Evolutionary conservation across 2,888 invertebrate species (phyloP).

Genomic region (Aphodius granarius): DNA sequence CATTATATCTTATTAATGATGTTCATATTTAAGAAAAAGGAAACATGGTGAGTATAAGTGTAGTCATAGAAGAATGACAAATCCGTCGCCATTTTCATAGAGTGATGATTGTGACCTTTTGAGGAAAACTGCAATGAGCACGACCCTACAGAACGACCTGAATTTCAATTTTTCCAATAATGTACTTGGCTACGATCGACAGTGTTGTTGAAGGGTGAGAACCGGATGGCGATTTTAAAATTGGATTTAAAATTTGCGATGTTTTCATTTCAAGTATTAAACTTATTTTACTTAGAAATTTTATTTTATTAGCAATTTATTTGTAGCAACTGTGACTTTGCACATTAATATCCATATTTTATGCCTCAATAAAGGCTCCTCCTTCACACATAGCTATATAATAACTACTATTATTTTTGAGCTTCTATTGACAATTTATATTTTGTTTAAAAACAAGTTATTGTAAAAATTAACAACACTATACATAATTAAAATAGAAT

Average conservation of each 20-base stretch:
- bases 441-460: too few species aligned
- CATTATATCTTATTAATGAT: too few species aligned
- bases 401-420: background rate
- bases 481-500: too few species aligned
- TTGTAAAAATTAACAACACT: too few species aligned
- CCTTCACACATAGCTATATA: too few species aligned
- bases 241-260: background rate
- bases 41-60: too few species aligned
- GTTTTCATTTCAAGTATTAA: background rate
- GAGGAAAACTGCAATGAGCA: background rate
- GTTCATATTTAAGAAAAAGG: too few species aligned
- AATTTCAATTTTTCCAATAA: background rate
- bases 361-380: too few species aligned
- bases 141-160: background rate
- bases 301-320: background rate
- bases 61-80: too few species aligned
- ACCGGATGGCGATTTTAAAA: background rate
- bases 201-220: background rate
- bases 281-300: background rate
- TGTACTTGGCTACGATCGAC: background rate
- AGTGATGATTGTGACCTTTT: background rate
- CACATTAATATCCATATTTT: too few species aligned
- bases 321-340: too few species aligned
- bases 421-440: too few species aligned
- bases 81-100: background rate